Evolutionary conservation across 2,888 invertebrate species (phyloP).

Genomic region (Drosophila gaucha): DNA sequence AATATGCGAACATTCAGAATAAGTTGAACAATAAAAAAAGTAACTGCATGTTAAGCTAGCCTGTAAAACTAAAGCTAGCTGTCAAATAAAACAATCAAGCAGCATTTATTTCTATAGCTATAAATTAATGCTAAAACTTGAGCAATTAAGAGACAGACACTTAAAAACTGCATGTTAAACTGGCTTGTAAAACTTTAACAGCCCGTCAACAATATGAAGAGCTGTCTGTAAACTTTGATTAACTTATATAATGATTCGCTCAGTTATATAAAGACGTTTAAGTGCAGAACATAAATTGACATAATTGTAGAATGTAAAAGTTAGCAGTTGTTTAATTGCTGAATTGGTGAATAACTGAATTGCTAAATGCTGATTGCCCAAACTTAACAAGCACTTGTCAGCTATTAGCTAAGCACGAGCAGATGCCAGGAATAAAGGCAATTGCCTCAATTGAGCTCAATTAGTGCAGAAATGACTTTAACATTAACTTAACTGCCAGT

Average conservation of each 20-base stretch:
- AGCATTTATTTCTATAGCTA: too few species aligned
- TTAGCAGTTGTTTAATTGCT: not conserved
- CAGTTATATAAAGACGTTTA: not conserved
- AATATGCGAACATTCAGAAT: not conserved
- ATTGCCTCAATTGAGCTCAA: not conserved
- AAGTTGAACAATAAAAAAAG: not conserved
- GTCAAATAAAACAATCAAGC: conserved; percentile 1
- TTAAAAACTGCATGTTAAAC: conserved; percentile 7
- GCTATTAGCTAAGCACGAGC: not conserved
- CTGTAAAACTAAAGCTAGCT: not conserved
- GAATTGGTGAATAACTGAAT: not conserved
- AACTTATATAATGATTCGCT: not conserved
- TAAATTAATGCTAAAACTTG: not conserved
- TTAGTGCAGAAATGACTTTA: too few species aligned
- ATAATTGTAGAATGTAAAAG: not conserved
- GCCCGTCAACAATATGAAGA: not conserved
- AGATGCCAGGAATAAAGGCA: not conserved
- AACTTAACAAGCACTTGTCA: not conserved
- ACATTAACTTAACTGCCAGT: not conserved
- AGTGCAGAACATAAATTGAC: too few species aligned
- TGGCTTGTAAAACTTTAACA: not conserved
- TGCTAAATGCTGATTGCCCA: not conserved
- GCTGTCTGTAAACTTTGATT: not conserved
- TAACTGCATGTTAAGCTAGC: not conserved
- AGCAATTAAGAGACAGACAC: not conserved